Percentiles rank a stretch among this genome's conserved stretches.
These are phyloP conservation scores for Notothenia coriiceps DNA, from an alignment of 2,113 vertebrate species.

Conservation along the genomic window DNA sequence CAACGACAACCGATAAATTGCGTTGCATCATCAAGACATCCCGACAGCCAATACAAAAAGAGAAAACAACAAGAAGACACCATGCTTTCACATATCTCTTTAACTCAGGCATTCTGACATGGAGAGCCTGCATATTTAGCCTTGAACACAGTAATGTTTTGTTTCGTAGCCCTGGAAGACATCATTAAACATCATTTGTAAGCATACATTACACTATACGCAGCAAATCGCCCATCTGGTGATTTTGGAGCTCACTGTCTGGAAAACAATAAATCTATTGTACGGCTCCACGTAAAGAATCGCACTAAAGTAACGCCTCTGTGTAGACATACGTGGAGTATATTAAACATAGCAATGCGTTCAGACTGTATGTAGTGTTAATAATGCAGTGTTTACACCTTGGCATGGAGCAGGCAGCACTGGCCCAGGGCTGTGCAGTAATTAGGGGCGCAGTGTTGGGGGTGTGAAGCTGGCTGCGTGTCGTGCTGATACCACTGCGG, in stretches of 20 bases:
- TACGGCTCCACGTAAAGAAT: slow-evolving; percentile 54
- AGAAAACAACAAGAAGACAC: slow-evolving; percentile 40
- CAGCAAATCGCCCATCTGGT: slow-evolving; percentile 76
- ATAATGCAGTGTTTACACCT: slow-evolving; percentile 80
- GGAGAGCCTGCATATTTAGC: slow-evolving; percentile 58
- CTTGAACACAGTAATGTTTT: slow-evolving; percentile 64
- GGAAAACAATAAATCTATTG: slow-evolving; percentile 69
- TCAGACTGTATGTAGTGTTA: slow-evolving; percentile 70
- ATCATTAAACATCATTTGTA: slow-evolving; percentile 79
- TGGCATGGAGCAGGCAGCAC: slow-evolving; percentile 62
- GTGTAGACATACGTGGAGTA: slow-evolving; percentile 56
- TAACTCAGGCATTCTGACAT: slow-evolving; percentile 32
- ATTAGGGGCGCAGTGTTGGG: slow-evolving; percentile 69
- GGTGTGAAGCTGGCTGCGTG: slow-evolving; percentile 60
- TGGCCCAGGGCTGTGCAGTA: slow-evolving; percentile 70
- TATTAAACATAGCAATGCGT: slow-evolving; percentile 52
- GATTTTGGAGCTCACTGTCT: slow-evolving; percentile 55
- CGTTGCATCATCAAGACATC: slow-evolving; percentile 2
- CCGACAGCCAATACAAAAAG: slow-evolving; percentile 43
- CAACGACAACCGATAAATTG: neutral
- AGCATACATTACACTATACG: slow-evolving; percentile 69
- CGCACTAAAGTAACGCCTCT: slow-evolving; percentile 44
- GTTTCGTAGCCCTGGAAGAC: slow-evolving; percentile 68
- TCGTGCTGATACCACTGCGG: slow-evolving; percentile 61
- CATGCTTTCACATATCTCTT: slow-evolving; percentile 26